Base-by-base conservation (phyloP, 2,888 invertebrate species). In the Apoda limacodes region DNA sequence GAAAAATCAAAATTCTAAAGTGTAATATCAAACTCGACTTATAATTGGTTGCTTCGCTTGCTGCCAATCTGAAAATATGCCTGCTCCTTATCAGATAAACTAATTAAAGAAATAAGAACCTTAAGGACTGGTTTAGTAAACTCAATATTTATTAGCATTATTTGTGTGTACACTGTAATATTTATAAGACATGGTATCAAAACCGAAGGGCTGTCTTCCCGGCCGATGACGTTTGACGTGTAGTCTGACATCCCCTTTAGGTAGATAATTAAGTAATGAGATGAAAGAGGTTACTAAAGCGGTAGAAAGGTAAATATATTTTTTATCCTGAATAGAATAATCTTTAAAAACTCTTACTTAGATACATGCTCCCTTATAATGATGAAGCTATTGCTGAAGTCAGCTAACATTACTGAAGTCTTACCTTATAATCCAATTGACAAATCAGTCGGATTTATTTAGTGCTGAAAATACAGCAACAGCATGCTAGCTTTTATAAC, bases 191-290 rank as follows among this genome's bases (percentile, higher is more conserved):
- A 63, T 43, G 61, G 60, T 50, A 64, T 61, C 72, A 78, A 74
- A 74, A 74, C 59, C 71, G 71, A 72, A 74, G 67, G 69, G 67
- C 75, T 48, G 69, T 78, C 75, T 78, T 72, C 66, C 66, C 68
- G 53, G 51, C 68, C 74, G 74, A 76, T 80, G 80, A 78, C 75
- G 78, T 78, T 78, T 78, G 80, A 80, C 70, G 76, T 67, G 61
- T 57, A 63, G 63, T 70, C 76, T 71, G 78, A 76, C 78, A 58
- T 64, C 58, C 64, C 63, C 61, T 57, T 61, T 57, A 51, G 48
- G 39, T n/a, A n/a, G n/a, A n/a, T n/a, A n/a, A n/a, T n/a, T n/a
- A n/a, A n/a, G n/a, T n/a, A n/a, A 44, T 45, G 39, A 45, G 57
- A 58, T 44, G 12, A 32, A 54, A 56, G 38, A 11, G 11, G 34